phyloP scores from a whole-genome alignment of 2,797 vertebrate species.

The Buphagus erythrorhynchus region DNA sequence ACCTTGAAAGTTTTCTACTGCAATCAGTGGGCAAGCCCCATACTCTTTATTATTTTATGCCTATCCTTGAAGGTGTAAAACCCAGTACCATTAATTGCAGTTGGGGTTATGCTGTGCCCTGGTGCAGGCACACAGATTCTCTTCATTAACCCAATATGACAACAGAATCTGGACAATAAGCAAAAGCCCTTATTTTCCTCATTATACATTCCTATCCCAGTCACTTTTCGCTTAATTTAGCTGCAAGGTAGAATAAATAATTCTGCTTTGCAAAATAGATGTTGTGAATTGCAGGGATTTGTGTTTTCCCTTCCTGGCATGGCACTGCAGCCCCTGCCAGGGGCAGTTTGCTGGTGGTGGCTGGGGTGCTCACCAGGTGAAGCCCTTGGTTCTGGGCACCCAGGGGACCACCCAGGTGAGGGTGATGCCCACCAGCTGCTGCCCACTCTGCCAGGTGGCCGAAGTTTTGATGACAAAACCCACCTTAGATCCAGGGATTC shows the following conservation, averaged over 20 bases:
- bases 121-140: background rate
- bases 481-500: background rate
- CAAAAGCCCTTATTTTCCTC: background rate
- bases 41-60: background rate
- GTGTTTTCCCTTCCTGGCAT: background rate
- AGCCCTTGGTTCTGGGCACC: background rate
- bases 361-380: accelerated
- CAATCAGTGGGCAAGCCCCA: background rate
- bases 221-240: background rate
- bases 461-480: background rate
- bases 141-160: background rate
- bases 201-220: background rate
- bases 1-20: background rate
- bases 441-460: background rate
- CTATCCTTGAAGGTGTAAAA: background rate
- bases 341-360: background rate
- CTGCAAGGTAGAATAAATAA: background rate
- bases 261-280: background rate
- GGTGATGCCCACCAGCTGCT: background rate
- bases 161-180: background rate
- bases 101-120: background rate
- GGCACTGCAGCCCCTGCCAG: background rate
- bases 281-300: background rate
- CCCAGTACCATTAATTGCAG: background rate
- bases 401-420: background rate